phyloP scores from a whole-genome alignment of 2,797 vertebrate species.

The Gallinago solitaria region DNA sequence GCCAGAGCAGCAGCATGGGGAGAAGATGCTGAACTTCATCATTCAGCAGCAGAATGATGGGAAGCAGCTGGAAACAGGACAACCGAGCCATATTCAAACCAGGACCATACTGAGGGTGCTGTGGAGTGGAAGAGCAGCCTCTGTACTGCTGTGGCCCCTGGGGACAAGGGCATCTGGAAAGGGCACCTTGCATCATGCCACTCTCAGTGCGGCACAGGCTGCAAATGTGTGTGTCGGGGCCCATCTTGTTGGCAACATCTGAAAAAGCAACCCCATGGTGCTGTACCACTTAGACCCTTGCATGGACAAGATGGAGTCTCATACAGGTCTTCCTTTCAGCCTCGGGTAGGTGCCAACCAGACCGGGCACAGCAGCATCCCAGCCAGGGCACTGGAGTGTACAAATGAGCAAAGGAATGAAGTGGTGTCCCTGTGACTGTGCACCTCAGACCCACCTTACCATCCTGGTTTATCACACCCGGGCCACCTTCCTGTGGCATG shows the following conservation, averaged over 20 bases:
- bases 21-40: background rate
- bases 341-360: background rate
- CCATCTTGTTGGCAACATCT: background rate
- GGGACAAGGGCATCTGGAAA: background rate
- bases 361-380: background rate
- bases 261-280: accelerated
- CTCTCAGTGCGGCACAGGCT: accelerated
- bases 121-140: background rate
- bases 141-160: background rate
- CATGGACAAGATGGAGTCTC: accelerated
- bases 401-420: background rate
- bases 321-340: background rate
- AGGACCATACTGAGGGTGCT: accelerated
- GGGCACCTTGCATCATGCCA: accelerated
- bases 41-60: accelerated
- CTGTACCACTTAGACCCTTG: too few relatives aligned
- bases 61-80: background rate
- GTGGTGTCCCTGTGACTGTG: background rate
- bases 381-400: background rate
- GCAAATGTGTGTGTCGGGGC: accelerated
- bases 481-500: accelerated
- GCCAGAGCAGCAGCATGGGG: accelerated
- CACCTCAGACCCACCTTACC: background rate
- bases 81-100: accelerated
- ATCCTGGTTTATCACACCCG: background rate